Base-by-base conservation (phyloP, 2,113 vertebrate species). In the Pitta sordida region DNA sequence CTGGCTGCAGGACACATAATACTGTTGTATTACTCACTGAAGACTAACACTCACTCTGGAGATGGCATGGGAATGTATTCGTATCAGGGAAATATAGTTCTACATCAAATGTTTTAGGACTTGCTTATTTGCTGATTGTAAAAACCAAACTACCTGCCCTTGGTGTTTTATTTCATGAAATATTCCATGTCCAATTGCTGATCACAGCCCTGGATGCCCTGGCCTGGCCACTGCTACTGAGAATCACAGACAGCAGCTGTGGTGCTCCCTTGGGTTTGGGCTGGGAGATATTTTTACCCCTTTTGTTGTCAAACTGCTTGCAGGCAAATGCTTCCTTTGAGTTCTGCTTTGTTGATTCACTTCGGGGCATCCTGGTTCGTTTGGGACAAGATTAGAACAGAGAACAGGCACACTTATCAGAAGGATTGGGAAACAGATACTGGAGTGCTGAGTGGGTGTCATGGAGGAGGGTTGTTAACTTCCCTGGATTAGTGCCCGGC, bases 341-440 rank as follows among this genome's bases (percentile, higher is more conserved):
- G 14, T 58, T 62, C 36, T 81, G 55, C 46, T 53, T 86, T 78
- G 36, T 51, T 52, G 8, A 56, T 92, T 88, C 19, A 22, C 6
- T 43, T 69, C 11, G 1, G 68, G 60, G 17, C 37, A 51, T 29
- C 16, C 36, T 56, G 73, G 36, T 95, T 64, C 81, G 86, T 90
- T 91, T 91, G 86, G 83, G 76, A 86, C 88, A 69, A 46, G 82
- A 81, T 82, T 88, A 81, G 77, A 88, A 70, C 59, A 56, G 79
- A 90, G 53, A 90, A 85, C 85, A 83, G 82, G 82, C 81, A 69
- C 36, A 5, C 59, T 83, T 94, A 69, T 68, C 83, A 81, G 79
- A 36, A 83, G 64, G 81, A 53, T 9, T 86, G 88, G 83, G 92
- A 94, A 96, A 80, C 76, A 96, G 90, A 91, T 91, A 86, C 86